Evolutionary conservation across 2,888 invertebrate species (phyloP), one percentile per base, ranked within the genome.

Genomic region (Rhodophaea formosa): DNA sequence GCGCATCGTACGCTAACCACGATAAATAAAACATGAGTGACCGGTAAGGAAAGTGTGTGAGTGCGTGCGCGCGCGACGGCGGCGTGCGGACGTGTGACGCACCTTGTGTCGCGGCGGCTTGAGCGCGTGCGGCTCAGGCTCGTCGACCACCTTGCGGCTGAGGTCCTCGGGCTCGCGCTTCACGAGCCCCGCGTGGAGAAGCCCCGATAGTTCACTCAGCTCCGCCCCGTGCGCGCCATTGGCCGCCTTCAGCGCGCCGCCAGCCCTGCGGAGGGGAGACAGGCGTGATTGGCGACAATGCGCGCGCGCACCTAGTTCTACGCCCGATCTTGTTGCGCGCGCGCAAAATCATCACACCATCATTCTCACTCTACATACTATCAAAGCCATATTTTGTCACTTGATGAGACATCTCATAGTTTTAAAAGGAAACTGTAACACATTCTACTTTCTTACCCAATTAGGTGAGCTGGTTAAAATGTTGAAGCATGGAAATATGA

Each of bases 111-210:
- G 88, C 86, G 85, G 85, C 92, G 92, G 87, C 93, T 92, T 82
- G 93, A 92, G 82, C 93, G 93, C 87, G 91, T 92, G 90, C 88
- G 88, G 82, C 82, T 86, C 84, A 76, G 93, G 93, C 84, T 92
- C 92, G 82, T 92, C 93, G 83, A 92, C 92, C 85, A 93, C 88
- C 91, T 94, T 94, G 84, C 94, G 93, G 92, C 95, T 95, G 71
- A 96, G 92, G 85, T 96, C 96, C 91, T 96, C 96, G 75, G 96
- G 96, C 88, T 96, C 96, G 82, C 95, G 93, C 91, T 96, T 96
- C 84, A 95, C 95, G 81, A 93, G 93, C 79, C 93, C 93, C 82
- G 93, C 92, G 86, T 93, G 93, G 69, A 93, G 92, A 86, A 93
- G 92, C 70, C 91, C 91, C 82, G 90, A 91, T 80, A 90, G 92